phyloP scores from a whole-genome alignment of 2,797 vertebrate species.

The Phataginus tricuspis region DNA sequence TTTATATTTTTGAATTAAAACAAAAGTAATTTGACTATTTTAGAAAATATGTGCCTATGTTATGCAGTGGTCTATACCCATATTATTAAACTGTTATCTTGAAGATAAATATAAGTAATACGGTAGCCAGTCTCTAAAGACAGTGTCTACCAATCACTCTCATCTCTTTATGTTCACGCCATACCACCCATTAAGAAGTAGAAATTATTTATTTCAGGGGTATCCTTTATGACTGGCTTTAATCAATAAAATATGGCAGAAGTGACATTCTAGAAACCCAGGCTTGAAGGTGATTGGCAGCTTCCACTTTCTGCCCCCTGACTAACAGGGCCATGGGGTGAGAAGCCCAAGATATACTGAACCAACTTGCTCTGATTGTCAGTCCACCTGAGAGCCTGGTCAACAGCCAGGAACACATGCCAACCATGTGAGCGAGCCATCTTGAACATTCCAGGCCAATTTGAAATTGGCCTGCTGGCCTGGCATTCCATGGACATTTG shows the following conservation, averaged over 20 bases:
- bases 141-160: not conserved
- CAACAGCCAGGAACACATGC: not conserved
- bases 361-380: not conserved
- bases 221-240: not conserved
- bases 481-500: not conserved
- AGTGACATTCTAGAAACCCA: not conserved
- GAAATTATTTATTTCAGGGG: not conserved
- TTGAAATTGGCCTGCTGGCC: not conserved
- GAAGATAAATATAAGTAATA: not conserved
- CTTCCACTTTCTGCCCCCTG: not conserved
- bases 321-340: not conserved
- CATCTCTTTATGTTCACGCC: not conserved
- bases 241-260: not conserved
- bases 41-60: not conserved
- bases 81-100: not conserved
- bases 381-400: not conserved
- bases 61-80: not conserved
- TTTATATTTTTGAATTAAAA: not conserved
- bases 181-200: not conserved
- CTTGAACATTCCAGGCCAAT: not conserved
- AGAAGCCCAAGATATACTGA: not conserved
- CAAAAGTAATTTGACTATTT: not conserved
- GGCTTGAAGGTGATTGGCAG: not conserved
- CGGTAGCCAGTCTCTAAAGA: not conserved
- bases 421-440: not conserved